Evolutionary conservation across 2,888 invertebrate genomes (phyloP), one percentile per base, ranked within the genome.

Genomic region (Drosophila monieri): DNA sequence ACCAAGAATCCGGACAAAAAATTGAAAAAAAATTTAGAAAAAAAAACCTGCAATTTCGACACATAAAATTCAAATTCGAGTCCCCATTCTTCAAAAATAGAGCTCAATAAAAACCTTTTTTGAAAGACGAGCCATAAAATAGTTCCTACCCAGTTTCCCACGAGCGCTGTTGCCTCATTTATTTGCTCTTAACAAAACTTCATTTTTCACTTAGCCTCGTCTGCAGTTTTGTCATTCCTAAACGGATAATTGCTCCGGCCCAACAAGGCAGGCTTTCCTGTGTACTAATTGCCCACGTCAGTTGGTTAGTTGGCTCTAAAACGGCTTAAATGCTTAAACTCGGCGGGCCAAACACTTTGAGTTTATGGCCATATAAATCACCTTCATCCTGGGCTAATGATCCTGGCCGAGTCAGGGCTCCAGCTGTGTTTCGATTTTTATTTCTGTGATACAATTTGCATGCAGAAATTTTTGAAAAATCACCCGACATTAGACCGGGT

Each of bases 311-410:
- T 78, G 79, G 76, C 67, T 70, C 53, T 76, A 56, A 72, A 83
- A 81, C 79, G 55, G 76, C 47, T 64, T 64, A 71, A 59, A 41
- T 18, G 18, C 10, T 10, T 9, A 41, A 41, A 55, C 41, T 66
- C 57, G 61, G 58, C 53, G 52, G 43, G 54, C 67, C 48, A 49
- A 44, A 68, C 64, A 73, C 51, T 69, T 84, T 73, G 69, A 58
- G 67, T 74, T 84, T 73, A 79, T 81, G 71, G 76, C 76, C 58
- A 81, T 80, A 85, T 43, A 43, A 87, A 80, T 81, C 75, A 87
- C 65, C 72, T 64, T 64, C 56, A 71, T 56, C 64, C 74, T 74
- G 71, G 70, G 12, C 61, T 49, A 44, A 53, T 64, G 57, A 58
- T 55, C 59, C 59, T 59, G 68, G 14, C 35, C 39, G 49, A 58